Base-by-base conservation (phyloP, 2,888 invertebrate species). In the Caenorhabditis sp. region DNA sequence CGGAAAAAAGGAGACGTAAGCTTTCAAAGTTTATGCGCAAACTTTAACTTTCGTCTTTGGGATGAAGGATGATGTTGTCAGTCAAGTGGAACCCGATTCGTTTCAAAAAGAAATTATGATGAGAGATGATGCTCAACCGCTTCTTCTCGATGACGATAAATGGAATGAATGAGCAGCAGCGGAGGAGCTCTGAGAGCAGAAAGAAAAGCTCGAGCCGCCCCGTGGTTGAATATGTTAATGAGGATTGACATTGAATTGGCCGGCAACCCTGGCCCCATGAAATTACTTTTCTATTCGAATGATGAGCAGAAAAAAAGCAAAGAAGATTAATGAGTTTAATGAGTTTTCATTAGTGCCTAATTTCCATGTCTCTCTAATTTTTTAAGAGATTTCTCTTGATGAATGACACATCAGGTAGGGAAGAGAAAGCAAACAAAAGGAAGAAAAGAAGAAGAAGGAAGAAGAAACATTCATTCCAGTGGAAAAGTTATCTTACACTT, bases 201-300 rank as follows among this genome's bases (percentile, higher is more conserved):
- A 20, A 22, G 22, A 45, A 24, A 15, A 43, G 35, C 8, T 20
- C 32, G 32, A 27, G 26, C 20, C 24, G 56, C 55, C 48, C 56
- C 65, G 39, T 66, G 66, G 56, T 68, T 68, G 70, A 70, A 70
- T 70, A 70, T 70, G 70, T 53, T 59, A 70, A 70, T 70, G 70
- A 70, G 53, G 70, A 24, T 59, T 70, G 70, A 70, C 70, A 70
- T 70, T 59, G 59, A 59, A 59, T 68, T 59, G 68, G 52, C 17
- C 35, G 32, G 30, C 48, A 39, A 17, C 48, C 50, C 48, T 17
- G 27, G 52, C 15, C 30, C 30, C 15, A 24, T 13, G 27, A 66
- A 68, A 56, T 58, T 43, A 43, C 59, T 56, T 68, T 58, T 48
- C n/a, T n/a, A n/a, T n/a, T n/a, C n/a, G 11, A 5, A 30, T 3